These are phyloP conservation scores for Pipistrellus pygmaeus DNA, from an alignment of 2,797 vertebrate species.

Conservation along the genomic window DNA sequence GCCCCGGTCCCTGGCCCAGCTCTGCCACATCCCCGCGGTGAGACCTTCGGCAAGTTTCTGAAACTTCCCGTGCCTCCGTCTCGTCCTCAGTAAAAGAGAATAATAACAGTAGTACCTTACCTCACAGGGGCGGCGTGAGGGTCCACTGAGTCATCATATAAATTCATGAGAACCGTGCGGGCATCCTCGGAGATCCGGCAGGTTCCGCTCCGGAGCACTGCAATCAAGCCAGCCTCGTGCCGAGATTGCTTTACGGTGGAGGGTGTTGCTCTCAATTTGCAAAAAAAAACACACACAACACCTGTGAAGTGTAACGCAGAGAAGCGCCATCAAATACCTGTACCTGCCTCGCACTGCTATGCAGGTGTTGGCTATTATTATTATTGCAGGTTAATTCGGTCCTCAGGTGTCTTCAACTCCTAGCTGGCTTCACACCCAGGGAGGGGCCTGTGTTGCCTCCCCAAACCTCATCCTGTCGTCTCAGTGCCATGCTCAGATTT, in stretches of 20 bases:
- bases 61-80: neutral
- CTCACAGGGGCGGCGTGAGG: neutral
- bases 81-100: neutral
- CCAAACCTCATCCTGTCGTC: neutral
- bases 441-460: neutral
- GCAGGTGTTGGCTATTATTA: neutral
- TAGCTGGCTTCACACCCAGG: neutral
- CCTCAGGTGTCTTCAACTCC: neutral
- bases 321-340: neutral
- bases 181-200: neutral
- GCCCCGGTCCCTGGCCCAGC: neutral
- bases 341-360: rapidly evolving
- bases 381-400: neutral
- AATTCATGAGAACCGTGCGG: too few species aligned
- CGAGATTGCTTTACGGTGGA: neutral
- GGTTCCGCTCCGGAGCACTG: neutral
- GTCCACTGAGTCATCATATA: neutral
- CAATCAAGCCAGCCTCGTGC: neutral
- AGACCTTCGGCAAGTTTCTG: neutral
- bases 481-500: neutral
- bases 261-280: neutral
- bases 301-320: neutral
- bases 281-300: neutral
- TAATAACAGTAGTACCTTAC: neutral
- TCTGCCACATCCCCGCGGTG: neutral